Evolutionary conservation across 2,888 invertebrate genomes (phyloP).

Genomic region (Lepidocyrtoides sp.): DNA sequence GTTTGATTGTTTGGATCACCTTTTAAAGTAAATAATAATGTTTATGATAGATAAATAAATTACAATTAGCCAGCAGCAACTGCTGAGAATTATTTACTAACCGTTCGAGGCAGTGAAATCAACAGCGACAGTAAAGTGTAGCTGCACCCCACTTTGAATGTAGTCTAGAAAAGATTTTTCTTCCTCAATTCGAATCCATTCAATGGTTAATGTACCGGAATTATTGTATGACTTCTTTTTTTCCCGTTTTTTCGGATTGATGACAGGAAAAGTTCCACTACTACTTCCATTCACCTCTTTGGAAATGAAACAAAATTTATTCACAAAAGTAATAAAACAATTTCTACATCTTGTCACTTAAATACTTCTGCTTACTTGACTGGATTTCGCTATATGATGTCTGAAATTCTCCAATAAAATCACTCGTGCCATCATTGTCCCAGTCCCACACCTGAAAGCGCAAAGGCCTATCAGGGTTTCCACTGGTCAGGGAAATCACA

Average conservation of each 20-base stretch:
- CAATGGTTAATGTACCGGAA: slow-evolving; percentile 87
- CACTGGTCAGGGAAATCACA: slow-evolving; percentile 87
- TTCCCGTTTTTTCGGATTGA: slow-evolving; percentile 87
- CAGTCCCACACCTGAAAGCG: slow-evolving; percentile 88
- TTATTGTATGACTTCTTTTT: slow-evolving; percentile 88
- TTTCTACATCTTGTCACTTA: neutral
- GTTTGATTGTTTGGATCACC: slow-evolving; percentile 86
- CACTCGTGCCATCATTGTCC: slow-evolving; percentile 87
- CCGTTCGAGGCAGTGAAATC: slow-evolving; percentile 75
- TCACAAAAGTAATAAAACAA: too few species aligned
- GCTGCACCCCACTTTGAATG: slow-evolving; percentile 87
- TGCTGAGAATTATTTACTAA: too few species aligned
- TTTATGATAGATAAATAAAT: too few species aligned
- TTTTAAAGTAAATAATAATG: slow-evolving; percentile 16
- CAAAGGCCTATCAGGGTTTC: slow-evolving; percentile 87
- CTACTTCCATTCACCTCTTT: neutral
- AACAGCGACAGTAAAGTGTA: slow-evolving; percentile 86
- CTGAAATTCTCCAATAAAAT: slow-evolving; percentile 87
- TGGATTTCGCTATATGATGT: slow-evolving; percentile 86
- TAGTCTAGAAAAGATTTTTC: slow-evolving; percentile 87
- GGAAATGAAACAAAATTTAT: neutral
- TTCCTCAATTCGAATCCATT: slow-evolving; percentile 83
- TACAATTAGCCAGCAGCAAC: too few species aligned
- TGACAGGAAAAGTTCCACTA: slow-evolving; percentile 40
- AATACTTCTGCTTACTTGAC: slow-evolving; percentile 86